A percentile compares a stretch with the other conserved stretches of the same genome.
phyloP scores from a whole-genome alignment of 1,140 invertebrate genomes.

The Listronotus oregonensis region DNA sequence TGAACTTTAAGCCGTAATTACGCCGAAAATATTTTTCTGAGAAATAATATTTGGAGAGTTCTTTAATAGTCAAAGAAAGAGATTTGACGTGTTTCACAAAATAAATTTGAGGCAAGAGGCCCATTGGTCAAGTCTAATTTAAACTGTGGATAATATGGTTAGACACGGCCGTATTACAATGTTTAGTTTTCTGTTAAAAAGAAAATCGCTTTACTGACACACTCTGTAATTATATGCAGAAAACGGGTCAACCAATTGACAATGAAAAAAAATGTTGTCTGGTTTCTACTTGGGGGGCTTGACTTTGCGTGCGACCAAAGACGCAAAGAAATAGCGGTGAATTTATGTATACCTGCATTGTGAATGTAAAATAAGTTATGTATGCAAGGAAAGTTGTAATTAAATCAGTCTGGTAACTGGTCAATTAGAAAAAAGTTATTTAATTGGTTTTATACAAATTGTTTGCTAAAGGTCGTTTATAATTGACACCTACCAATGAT shows the following conservation, averaged over 20 bases:
- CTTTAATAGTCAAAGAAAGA: too few species aligned
- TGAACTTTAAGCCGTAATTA: too few species aligned
- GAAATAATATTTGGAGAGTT: too few species aligned
- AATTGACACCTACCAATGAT: background rate
- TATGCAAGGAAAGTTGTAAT: slow-evolving; percentile 21
- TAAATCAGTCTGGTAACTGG: slow-evolving; percentile 17
- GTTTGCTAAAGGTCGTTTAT: background rate
- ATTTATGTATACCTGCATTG: slow-evolving; percentile 15
- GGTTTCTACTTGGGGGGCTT: slow-evolving; percentile 17
- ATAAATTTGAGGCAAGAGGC: too few species aligned
- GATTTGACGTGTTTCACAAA: too few species aligned
- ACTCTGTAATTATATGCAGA: too few species aligned
- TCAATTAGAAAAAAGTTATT: slow-evolving; percentile 11
- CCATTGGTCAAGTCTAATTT: too few species aligned
- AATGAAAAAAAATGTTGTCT: slow-evolving; percentile 16
- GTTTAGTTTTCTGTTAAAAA: too few species aligned
- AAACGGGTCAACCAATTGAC: background rate
- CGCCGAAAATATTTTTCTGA: too few species aligned
- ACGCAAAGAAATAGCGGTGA: slow-evolving; percentile 22
- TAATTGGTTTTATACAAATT: slow-evolving; percentile 6
- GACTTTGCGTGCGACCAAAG: slow-evolving; percentile 23
- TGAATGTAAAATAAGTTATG: slow-evolving; percentile 11
- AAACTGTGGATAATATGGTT: too few species aligned
- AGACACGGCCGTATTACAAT: too few species aligned
- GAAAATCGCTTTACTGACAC: too few species aligned